Conservation (phyloP, 2,888 invertebrate genomes). For the Eurytoma adleriae region DNA sequence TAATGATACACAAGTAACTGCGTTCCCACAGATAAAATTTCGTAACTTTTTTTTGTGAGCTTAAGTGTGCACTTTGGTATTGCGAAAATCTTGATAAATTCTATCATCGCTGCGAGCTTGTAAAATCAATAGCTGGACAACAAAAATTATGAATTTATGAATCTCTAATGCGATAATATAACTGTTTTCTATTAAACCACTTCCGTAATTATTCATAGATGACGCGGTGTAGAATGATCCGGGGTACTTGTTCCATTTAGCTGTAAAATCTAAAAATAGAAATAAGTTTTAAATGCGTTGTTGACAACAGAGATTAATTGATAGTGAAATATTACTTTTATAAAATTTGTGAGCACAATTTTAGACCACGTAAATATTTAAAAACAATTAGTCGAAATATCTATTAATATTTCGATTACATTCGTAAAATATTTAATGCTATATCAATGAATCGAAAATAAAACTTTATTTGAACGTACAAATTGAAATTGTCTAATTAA, state of each 20-base stretch:
- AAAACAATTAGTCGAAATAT: not conserved
- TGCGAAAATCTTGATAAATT: not conserved
- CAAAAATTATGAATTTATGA: not conserved
- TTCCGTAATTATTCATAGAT: conserved; percentile 39
- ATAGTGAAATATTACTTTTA: not conserved
- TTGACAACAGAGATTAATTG: not conserved
- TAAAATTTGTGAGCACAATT: not conserved
- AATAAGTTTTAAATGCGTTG: conserved; percentile 8
- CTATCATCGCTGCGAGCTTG: not conserved
- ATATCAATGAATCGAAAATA: no score
- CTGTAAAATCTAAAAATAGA: conserved; percentile 5
- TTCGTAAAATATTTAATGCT: not conserved
- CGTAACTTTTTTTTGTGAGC: not conserved
- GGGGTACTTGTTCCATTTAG: conserved; percentile 11
- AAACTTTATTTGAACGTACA: no score
- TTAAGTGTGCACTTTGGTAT: not conserved
- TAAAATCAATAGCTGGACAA: not conserved
- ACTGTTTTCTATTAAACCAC: conserved; percentile 27
- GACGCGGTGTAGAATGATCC: conserved; percentile 4
- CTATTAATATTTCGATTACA: not conserved
- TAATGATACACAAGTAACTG: not conserved
- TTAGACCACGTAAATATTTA: not conserved
- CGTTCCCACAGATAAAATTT: not conserved
- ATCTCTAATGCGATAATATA: not conserved
- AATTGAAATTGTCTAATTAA: no score